phyloP scores from a whole-genome alignment of 2,797 vertebrate genomes.

The Pantherophis alleghaniensis region DNA sequence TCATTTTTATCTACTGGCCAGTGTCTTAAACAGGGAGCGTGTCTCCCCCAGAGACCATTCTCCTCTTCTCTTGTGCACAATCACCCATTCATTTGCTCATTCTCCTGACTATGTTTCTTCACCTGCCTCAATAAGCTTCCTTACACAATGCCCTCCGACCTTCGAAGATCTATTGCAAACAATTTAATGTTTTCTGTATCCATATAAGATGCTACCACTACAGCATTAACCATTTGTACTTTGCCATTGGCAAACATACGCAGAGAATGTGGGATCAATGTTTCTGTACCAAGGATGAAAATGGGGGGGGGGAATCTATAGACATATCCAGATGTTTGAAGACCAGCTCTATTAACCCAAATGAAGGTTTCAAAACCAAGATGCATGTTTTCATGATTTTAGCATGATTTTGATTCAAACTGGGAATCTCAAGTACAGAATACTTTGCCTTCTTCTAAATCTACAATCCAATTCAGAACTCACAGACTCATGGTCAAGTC shows the following conservation, averaged over 20 bases:
- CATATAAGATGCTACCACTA: not conserved
- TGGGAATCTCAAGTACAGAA: not conserved
- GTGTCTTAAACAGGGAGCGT: slow-evolving; percentile 24
- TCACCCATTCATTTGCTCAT: slow-evolving; percentile 23
- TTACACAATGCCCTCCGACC: not conserved
- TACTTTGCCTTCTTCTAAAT: not conserved
- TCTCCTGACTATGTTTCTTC: not conserved
- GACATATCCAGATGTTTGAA: not conserved
- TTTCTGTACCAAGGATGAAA: not conserved
- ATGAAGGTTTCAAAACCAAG: not conserved
- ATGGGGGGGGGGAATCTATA: not conserved
- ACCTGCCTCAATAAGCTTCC: not conserved
- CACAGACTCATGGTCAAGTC: not conserved
- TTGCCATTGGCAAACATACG: not conserved
- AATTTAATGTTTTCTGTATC: not conserved
- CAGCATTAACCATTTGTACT: not conserved
- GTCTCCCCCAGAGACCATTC: not conserved
- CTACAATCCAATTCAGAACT: not conserved
- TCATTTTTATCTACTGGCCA: slow-evolving; percentile 18
- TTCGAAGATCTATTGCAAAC: not conserved
- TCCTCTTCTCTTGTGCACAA: not conserved
- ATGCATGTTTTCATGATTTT: not conserved
- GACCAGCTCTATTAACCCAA: not conserved
- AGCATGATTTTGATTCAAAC: not conserved
- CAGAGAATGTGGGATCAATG: not conserved